Base-by-base conservation (phyloP, 1,140 invertebrate genomes). In the Fragariocoptes setiger region DNA sequence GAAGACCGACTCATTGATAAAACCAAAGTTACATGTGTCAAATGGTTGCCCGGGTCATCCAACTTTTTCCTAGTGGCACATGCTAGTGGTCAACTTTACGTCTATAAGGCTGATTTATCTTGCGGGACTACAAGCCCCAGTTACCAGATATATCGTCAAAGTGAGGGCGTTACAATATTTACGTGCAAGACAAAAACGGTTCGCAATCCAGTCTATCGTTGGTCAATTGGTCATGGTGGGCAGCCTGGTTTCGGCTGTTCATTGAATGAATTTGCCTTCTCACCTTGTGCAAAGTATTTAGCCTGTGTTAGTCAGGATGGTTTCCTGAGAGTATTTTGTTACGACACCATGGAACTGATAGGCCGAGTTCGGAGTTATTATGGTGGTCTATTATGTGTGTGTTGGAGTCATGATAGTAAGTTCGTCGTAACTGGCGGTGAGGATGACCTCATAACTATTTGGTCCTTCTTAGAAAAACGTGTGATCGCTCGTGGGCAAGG, bases 1-100 rank as follows among this genome's bases (percentile, higher is more conserved):
- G 86, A 94, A 68, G 90, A 97, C 68, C 73, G 85, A 58, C 61
- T 88, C 51, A 90, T 97, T 55, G 90, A 99, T 56, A 95, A 94
- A 62, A 85, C 75, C 41, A 76, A 80, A 62, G 88, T 95, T 47
- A 97, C 90, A n/a, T 95, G 88, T 59, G 72, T 97, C 52, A 73
- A 76, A 53, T 97, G 88, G 88, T 69, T 97, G 44, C 90, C 88
- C 15, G 75, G 74, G 39, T 86, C 82, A 21, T 69, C 71, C 46
- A 83, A 85, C 53, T 63, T 85, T 49, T 97, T 97, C 60, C 62
- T 95, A 42, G 79, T 79, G 38, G 76, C 85, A 17, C 83, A 97
- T 58, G 69, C 74, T 39, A 92, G 83, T 46, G 90, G 90, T n/a
- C 77, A 92, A 52, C 65, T 97, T 51, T 95, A 95, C 64, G 67